Conservation (phyloP, 2,113 vertebrate species). For the Oreochromis aureus region DNA sequence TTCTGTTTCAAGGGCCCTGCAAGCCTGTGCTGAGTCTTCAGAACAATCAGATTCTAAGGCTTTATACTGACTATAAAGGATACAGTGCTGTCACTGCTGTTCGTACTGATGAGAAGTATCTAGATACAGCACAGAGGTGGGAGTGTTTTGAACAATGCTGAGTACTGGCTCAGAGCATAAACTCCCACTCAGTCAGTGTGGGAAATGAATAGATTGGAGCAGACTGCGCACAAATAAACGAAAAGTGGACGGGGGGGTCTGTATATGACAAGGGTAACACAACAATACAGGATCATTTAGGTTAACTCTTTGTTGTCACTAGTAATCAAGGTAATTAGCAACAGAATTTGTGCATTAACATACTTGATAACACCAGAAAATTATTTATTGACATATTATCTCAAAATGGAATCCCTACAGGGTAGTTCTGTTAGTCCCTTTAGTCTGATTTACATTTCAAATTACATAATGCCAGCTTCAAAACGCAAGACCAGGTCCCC, state of each 20-base stretch:
- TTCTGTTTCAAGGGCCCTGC: background rate
- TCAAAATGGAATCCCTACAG: background rate
- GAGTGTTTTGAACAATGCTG: slow-evolving; percentile 13
- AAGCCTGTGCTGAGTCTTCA: background rate
- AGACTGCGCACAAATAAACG: slow-evolving; percentile 8
- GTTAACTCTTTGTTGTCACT: background rate
- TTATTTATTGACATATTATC: background rate
- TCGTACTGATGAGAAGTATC: slow-evolving; percentile 13
- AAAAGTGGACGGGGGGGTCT: background rate
- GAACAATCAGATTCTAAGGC: background rate
- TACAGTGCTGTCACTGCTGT: background rate
- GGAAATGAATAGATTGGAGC: slow-evolving; percentile 30
- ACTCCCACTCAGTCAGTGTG: slow-evolving; percentile 36
- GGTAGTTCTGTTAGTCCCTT: background rate
- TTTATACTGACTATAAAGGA: background rate
- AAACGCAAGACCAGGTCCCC: background rate
- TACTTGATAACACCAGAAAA: background rate
- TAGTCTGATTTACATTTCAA: background rate
- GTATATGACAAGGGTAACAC: background rate
- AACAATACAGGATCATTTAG: background rate
- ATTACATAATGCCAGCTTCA: background rate
- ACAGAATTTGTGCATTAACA: background rate
- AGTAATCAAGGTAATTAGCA: background rate
- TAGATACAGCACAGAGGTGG: background rate
- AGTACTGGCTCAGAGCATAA: slow-evolving; percentile 4